These are phyloP conservation scores for Ditula angustiorana DNA, from an alignment of 2,888 invertebrate species.

Conservation along the genomic window DNA sequence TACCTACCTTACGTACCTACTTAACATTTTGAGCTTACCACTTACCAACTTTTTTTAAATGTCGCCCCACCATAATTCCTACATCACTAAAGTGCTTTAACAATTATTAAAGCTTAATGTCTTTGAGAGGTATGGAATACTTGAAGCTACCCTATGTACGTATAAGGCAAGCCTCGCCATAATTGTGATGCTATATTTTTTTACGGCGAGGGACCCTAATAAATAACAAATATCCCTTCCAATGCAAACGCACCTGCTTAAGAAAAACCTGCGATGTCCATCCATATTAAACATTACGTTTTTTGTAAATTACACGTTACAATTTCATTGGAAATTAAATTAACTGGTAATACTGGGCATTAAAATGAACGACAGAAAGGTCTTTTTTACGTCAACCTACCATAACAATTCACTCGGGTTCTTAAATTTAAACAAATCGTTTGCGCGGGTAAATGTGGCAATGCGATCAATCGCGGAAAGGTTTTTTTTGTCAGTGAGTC, in stretches of 20 bases:
- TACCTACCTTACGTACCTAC: too few species aligned
- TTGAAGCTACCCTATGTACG: constrained; percentile 61
- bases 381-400: constrained; percentile 28
- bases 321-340: constrained; percentile 35
- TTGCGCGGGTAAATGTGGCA: constrained; percentile 19
- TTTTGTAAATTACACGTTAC: constrained; percentile 53
- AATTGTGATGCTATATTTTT: constrained; percentile 75
- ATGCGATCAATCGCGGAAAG: constrained; percentile 27
- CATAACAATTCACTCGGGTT: constrained; percentile 28
- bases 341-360: constrained; percentile 29
- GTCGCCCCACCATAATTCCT: constrained; percentile 11
- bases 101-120: constrained; percentile 41
- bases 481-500: constrained; percentile 26
- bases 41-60: constrained; percentile 11
- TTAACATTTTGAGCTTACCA: too few species aligned
- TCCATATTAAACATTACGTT: constrained; percentile 61
- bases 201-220: constrained; percentile 60
- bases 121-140: constrained; percentile 58
- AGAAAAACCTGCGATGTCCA: constrained; percentile 67
- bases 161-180: constrained; percentile 62
- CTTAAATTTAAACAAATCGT: constrained; percentile 33
- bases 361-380: constrained; percentile 14
- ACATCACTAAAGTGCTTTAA: background rate
- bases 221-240: constrained; percentile 61
- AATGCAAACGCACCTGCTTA: constrained; percentile 73